Conservation (phyloP, 2,113 vertebrate genomes). For the Rousettus leschenaultii region DNA sequence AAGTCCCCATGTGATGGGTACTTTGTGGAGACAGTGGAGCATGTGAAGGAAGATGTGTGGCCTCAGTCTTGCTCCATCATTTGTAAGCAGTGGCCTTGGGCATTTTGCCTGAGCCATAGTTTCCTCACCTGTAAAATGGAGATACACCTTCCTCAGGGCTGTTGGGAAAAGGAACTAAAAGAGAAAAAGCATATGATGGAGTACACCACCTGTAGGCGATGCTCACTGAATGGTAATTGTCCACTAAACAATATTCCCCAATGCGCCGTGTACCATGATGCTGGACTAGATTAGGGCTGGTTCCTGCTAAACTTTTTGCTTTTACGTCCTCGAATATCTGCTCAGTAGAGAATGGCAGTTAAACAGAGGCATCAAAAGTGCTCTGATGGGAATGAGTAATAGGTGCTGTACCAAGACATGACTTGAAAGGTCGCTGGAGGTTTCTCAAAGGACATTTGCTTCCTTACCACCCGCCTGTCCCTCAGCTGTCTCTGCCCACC, state of each 20-base stretch:
- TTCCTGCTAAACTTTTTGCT: not conserved
- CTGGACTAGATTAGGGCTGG: not conserved
- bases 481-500: not conserved
- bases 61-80: not conserved
- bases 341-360: not conserved
- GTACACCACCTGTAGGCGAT: too few relatives aligned
- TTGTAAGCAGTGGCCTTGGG: not conserved
- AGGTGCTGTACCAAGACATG: not conserved
- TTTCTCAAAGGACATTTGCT: not conserved
- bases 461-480: not conserved
- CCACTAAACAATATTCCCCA: fast-evolving
- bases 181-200: not conserved
- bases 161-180: not conserved
- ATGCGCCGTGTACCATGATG: not conserved
- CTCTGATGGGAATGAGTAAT: not conserved
- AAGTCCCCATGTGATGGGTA: not conserved
- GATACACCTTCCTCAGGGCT: not conserved
- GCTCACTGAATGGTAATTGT: not conserved
- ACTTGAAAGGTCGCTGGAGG: not conserved
- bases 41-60: not conserved
- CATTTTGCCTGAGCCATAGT: not conserved
- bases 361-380: not conserved
- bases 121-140: not conserved
- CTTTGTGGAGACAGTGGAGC: not conserved
- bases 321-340: not conserved